Evolutionary conservation across 2,797 vertebrate species (phyloP), one percentile per base, ranked within the genome.

Genomic region (Sarcophilus harrisii): DNA sequence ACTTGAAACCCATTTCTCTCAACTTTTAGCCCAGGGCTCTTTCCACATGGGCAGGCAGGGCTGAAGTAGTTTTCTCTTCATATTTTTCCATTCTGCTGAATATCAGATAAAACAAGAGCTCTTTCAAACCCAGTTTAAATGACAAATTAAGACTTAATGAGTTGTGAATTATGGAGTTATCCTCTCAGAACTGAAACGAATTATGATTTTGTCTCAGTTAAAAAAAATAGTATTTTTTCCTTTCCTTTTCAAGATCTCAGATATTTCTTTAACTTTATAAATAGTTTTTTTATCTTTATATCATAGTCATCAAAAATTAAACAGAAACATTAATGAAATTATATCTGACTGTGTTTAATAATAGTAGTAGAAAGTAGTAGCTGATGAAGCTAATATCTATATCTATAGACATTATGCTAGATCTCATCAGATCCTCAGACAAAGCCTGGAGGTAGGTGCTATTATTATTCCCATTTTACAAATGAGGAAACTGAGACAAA

Each of bases 71-170:
- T 13, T 89, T 90, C 81, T 32, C n/a, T 62, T 4, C 32, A 45
- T 32, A 16, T 55, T 90, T 27, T 94, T 66, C 24, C 13, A 14
- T 32, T 62, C 30, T 32, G 30, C 32, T 62, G 30, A 62, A 13
- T 32, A 32, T 62, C 60, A 32, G 92, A 90, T 14, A 62, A 32
- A 32, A 91, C 58, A 60, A n/a, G 13, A 55, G 2, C 62, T 18
- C 91, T 94, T 93, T 59, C 21, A 73, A 57, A 66, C 27, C 38
- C 90, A n/a, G 30, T 81, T 94, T 95, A 90, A 45, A 95, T 49
- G 38, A 89, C 18, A 73, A 52, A 57, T 49, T 12, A 30, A 58
- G 5, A 45, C 28, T 96, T 54, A 32, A 62, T 94, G 55, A 81
- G 52, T 96, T 90, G 49, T 90, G 45, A 62, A 29, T 62, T 62